Conservation (phyloP, 2,113 vertebrate species). For the Gadus macrocephalus region DNA sequence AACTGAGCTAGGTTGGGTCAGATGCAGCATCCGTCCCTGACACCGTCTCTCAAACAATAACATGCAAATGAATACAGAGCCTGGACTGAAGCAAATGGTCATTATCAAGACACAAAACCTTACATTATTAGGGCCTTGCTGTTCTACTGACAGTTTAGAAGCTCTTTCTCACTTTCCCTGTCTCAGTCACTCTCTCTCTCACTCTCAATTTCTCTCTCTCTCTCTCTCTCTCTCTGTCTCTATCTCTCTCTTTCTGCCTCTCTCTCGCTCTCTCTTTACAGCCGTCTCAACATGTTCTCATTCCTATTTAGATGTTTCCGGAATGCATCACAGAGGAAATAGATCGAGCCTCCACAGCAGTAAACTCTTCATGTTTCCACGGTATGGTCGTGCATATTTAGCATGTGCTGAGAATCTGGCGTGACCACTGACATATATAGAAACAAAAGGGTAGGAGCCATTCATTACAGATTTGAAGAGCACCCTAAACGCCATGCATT, state of each 20-base stretch:
- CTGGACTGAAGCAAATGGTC: slow-evolving; percentile 12
- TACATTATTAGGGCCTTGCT: slow-evolving; percentile 35
- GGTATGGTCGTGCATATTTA: too few species aligned
- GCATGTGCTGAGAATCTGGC: too few species aligned
- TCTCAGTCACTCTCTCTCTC: slow-evolving; percentile 23
- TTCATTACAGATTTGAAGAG: too few species aligned
- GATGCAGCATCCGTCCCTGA: slow-evolving; percentile 21
- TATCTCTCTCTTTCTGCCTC: slow-evolving; percentile 4
- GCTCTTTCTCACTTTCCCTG: slow-evolving; percentile 16
- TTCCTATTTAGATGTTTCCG: too few species aligned
- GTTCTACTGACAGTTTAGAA: not conserved
- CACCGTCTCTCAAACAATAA: slow-evolving; percentile 23
- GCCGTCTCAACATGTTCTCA: too few species aligned
- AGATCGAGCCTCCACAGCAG: too few species aligned
- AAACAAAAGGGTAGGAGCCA: too few species aligned
- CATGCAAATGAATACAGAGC: slow-evolving; percentile 35
- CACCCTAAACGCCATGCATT: too few species aligned
- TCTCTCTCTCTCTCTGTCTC: too few species aligned
- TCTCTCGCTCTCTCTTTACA: not conserved
- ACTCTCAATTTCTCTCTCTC: slow-evolving; percentile 4
- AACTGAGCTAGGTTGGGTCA: slow-evolving; percentile 30
- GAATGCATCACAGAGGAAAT: too few species aligned
- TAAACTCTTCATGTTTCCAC: too few species aligned
- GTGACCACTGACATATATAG: too few species aligned
- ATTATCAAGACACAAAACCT: slow-evolving; percentile 19